Base-by-base conservation (phyloP, 35 echinoderm and acorn worm genomes). In the Ophiothrix spiculata region DNA sequence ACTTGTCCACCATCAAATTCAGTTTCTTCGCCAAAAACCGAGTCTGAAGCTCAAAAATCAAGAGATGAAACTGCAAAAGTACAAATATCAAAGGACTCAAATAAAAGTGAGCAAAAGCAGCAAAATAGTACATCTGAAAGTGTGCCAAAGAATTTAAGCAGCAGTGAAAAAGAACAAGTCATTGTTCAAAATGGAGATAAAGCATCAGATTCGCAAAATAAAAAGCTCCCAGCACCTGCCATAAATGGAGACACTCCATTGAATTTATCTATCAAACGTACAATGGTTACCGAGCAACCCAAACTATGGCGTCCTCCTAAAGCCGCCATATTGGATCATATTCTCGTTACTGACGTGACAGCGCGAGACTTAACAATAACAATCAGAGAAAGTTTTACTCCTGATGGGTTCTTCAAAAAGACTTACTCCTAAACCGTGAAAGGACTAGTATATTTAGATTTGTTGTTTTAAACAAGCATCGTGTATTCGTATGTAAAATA, bases 261-360 rank as follows among this genome's bases (percentile, higher is more conserved):
- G 25, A 69, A 69, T 69, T n/a, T 69, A 69, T 69, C 60, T 69
- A 25, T 69, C 60, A 69, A 69, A 69, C 60, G 25, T 6, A 69
- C 17, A n/a, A 15, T 2, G 2, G 29, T 69, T n/a, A 1, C 60
- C 17, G 60, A 69, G 17, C 6, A 69, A 69, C 60, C 60, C 29
- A 10, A 69, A 28, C 60, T 69, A 2, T 69, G 60, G 60, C 60
- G 60, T 69, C 60, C 60, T 28, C 17, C 60, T 25, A n/a, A n/a
- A n/a, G 17, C 60, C 60, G 60, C 60, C 60, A 69, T 69, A 2
- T 69, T 69, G 60, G 60, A 69, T 69, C 60, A 95, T 37, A 89
- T 95, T 6, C 78, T 95, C 37, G 86, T 95, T 3, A 95, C 93
- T n/a, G 93, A 95, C 39, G 93, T 95, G 32, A 95, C 93, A 17